These are phyloP conservation scores for Didymodactylos carnosus DNA, from an alignment of 2,888 invertebrate species.

Conservation along the genomic window DNA sequence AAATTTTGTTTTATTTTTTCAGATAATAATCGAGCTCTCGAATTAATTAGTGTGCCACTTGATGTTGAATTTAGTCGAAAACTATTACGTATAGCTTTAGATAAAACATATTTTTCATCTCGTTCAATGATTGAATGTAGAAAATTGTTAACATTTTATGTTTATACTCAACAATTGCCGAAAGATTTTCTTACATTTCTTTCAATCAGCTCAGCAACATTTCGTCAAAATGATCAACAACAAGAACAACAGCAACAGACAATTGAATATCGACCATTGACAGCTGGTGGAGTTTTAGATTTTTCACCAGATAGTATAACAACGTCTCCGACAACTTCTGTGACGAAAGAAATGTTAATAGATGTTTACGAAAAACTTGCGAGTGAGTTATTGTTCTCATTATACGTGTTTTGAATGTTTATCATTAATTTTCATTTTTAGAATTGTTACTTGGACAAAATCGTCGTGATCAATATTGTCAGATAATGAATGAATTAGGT, in stretches of 20 bases:
- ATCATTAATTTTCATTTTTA: neutral
- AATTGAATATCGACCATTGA: neutral
- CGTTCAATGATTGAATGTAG: slow-evolving; percentile 29
- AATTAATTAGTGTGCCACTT: slow-evolving; percentile 28
- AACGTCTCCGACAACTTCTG: neutral
- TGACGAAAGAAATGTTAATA: neutral
- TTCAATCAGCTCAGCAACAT: too few species aligned
- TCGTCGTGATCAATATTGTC: neutral
- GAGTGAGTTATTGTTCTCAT: neutral
- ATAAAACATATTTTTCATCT: slow-evolving; percentile 25
- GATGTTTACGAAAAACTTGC: neutral
- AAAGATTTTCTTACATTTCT: slow-evolving; percentile 18
- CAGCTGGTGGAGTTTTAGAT: neutral
- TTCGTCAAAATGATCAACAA: neutral
- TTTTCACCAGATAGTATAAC: neutral
- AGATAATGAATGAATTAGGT: neutral
- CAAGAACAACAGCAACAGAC: neutral
- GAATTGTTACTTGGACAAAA: neutral
- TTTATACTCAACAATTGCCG: slow-evolving; percentile 25
- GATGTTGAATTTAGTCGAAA: slow-evolving; percentile 24
- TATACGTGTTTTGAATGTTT: too few species aligned
- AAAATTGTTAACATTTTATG: slow-evolving; percentile 27
- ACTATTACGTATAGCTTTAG: slow-evolving; percentile 22
- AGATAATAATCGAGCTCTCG: slow-evolving; percentile 6
- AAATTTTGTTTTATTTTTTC: neutral